These are phyloP conservation scores for Alethe castanea DNA, from an alignment of 2,113 vertebrate genomes.

Conservation along the genomic window DNA sequence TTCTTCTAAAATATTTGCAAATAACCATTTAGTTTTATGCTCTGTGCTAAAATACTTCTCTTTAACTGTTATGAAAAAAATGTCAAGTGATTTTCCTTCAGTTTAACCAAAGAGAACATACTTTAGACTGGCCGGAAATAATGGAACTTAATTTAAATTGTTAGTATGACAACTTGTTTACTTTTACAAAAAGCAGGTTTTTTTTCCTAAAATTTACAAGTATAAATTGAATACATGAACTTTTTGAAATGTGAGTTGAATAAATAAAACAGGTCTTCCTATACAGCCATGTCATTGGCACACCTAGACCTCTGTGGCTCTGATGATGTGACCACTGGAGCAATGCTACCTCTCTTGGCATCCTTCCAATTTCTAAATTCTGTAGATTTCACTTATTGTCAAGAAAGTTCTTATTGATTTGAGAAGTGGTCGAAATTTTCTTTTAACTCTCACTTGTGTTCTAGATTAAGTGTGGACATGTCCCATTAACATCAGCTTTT, in stretches of 20 bases:
- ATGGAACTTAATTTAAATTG: background rate
- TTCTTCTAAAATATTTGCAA: background rate
- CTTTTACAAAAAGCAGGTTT: background rate
- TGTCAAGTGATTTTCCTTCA: background rate
- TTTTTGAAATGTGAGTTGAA: background rate
- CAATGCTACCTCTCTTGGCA: background rate
- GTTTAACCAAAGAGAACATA: background rate
- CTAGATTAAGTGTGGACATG: background rate
- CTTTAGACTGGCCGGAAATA: background rate
- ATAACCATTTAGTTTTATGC: background rate
- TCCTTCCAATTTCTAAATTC: background rate
- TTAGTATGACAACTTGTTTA: background rate
- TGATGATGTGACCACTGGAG: accelerated
- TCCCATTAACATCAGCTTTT: background rate
- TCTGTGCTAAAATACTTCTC: background rate
- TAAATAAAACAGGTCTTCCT: background rate
- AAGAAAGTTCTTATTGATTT: background rate
- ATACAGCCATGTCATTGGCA: background rate
- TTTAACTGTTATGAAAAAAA: background rate
- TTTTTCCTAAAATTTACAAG: background rate
- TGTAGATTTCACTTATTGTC: background rate
- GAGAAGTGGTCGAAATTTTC: background rate
- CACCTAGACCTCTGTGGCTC: accelerated
- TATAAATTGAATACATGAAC: background rate
- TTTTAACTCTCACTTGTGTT: background rate